A percentile compares a stretch with the other conserved stretches of the same genome.
phyloP scores from a whole-genome alignment of 2,113 vertebrate species.

The Cacatua alba region DNA sequence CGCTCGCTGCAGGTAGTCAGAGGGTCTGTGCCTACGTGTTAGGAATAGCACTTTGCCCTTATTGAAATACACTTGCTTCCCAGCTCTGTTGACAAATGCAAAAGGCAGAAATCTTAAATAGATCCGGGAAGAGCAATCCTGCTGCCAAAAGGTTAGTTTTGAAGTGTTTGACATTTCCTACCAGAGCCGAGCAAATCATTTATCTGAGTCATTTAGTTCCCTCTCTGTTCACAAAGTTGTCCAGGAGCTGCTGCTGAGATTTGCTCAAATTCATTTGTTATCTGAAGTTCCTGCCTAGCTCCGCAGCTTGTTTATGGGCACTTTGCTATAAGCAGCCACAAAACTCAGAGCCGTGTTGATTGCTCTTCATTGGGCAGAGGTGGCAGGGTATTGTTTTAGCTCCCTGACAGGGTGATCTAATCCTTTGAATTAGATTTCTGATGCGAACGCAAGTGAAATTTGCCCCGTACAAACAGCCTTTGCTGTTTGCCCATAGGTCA shows the following conservation, averaged over 20 bases:
- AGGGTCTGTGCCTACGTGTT: neutral
- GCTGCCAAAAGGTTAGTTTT: constrained; percentile 59
- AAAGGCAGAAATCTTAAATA: constrained; percentile 49
- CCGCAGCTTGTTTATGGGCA: constrained; percentile 22
- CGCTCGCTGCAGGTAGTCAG: neutral
- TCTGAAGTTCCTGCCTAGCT: constrained; percentile 25
- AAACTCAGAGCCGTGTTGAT: neutral
- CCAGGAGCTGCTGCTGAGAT: constrained; percentile 50
- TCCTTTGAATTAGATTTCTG: neutral
- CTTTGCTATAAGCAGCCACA: neutral
- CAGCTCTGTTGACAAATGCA: constrained; percentile 36
- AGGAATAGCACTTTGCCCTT: neutral
- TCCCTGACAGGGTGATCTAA: neutral
- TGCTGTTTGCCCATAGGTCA: neutral
- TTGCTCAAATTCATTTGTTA: constrained; percentile 58
- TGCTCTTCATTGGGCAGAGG: neutral
- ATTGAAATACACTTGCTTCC: neutral
- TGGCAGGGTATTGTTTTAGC: constrained; percentile 22
- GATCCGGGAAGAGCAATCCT: constrained; percentile 40
- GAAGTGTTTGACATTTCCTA: constrained; percentile 64
- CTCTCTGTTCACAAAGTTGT: neutral
- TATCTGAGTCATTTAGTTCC: constrained; percentile 68
- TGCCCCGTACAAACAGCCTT: neutral
- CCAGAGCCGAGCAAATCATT: constrained; percentile 54
- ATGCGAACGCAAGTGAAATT: neutral